phyloP scores from a whole-genome alignment of 2,113 vertebrate species.

The Thunnus thynnus region DNA sequence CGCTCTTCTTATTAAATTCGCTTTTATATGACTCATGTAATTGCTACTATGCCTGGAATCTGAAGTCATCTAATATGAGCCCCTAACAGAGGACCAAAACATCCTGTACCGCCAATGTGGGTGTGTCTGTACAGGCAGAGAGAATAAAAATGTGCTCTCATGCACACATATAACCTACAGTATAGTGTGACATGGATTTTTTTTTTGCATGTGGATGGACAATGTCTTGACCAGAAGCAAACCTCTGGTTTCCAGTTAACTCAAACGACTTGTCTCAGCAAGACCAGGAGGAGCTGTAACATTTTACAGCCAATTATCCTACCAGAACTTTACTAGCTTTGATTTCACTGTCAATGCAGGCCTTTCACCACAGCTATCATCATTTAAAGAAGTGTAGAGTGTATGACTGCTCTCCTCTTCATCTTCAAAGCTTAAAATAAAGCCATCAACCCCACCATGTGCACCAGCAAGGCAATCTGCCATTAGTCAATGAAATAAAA shows the following conservation, averaged over 20 bases:
- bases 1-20: constrained; percentile 25
- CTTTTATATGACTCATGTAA: constrained; percentile 63
- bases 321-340: constrained; percentile 20
- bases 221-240: neutral
- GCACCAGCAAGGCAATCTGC: constrained; percentile 25
- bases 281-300: neutral
- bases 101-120: constrained; percentile 66
- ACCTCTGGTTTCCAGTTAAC: constrained; percentile 1
- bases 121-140: constrained; percentile 23
- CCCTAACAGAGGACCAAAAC: constrained; percentile 63
- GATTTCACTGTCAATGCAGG: constrained; percentile 1
- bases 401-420: neutral
- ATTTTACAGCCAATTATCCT: constrained; percentile 34
- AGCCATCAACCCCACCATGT: constrained; percentile 7
- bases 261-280: neutral
- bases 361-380: neutral
- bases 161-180: neutral
- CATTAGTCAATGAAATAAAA: constrained; percentile 25
- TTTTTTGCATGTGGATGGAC: neutral
- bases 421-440: constrained; percentile 40
- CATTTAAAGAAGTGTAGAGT: constrained; percentile 10
- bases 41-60: constrained; percentile 69
- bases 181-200: neutral
- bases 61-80: constrained; percentile 58
- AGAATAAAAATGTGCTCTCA: constrained; percentile 19